Evolutionary conservation across 2,888 invertebrate species (phyloP), one percentile per base, ranked within the genome.

Genomic region (Fragum sueziense): DNA sequence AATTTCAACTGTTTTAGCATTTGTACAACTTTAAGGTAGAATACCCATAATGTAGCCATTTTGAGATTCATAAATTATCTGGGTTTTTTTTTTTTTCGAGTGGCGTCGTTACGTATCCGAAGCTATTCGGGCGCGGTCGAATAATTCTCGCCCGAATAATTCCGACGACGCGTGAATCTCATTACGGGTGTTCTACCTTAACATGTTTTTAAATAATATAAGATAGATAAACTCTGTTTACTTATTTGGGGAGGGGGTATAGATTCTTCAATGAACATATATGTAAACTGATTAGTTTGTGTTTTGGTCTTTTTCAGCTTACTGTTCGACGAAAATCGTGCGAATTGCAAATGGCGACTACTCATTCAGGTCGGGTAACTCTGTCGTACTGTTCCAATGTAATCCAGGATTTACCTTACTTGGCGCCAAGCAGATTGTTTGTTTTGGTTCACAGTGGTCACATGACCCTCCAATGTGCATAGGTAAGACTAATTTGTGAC

Each of bases 401-500:
- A 74, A 77, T 34, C 11, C 37, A 0, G 76, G 76, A 3, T 80
- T 61, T 33, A 29, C 37, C 31, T 31, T 80, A n/a, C 77, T 74
- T 17, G 80, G 80, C 11, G 20, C 27, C 0, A 29, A 52, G 6
- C 52, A 67, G 41, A 51, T 77, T 22, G 74, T 80, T 2, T 80
- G 80, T 52, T 76, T 67, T n/a, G 71, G 74, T 4, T 27, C 59
- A 0, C 22, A 54, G 31, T 80, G 80, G 80, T 76, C 76, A 14
- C 29, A 20, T 22, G 74, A 76, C 27, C 80, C 76, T 6, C 80
- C 80, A 0, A n/a, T 67, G 25, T 80, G 80, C 51, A 76, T 80
- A n/a, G 71, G 80, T 80, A 70, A 67, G 52, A 6, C 37, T 37
- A n/a, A n/a, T n/a, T n/a, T n/a, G n/a, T n/a, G n/a, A n/a, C n/a